These are phyloP conservation scores for Monoplex corrugatus DNA, from an alignment of 2,888 invertebrate genomes.

Conservation along the genomic window DNA sequence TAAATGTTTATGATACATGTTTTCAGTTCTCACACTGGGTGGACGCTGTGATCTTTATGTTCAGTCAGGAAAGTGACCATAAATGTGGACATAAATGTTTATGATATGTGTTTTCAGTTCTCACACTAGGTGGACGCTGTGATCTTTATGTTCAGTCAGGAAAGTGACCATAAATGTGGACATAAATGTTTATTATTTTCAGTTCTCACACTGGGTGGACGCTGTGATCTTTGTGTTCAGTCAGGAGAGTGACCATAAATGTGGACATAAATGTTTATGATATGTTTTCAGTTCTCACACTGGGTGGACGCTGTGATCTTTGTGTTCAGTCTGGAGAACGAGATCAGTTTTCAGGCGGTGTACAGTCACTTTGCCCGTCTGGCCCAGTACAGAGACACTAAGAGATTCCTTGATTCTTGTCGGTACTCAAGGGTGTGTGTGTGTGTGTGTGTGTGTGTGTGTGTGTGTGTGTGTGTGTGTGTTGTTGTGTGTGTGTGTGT, in stretches of 20 bases:
- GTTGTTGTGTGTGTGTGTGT: background rate
- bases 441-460: slow-evolving; percentile 8
- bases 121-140: too few species aligned
- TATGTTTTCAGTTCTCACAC: slow-evolving; percentile 92
- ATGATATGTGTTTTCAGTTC: too few species aligned
- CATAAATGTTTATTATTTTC: background rate
- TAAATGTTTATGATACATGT: too few species aligned
- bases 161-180: too few species aligned
- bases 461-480: background rate
- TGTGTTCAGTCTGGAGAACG: slow-evolving; percentile 98
- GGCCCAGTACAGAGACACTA: slow-evolving; percentile 91
- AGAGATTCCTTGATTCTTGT: slow-evolving; percentile 98
- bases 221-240: too few species aligned
- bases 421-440: slow-evolving; percentile 92
- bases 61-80: too few species aligned
- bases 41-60: too few species aligned
- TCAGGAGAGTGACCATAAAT: too few species aligned
- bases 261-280: too few species aligned
- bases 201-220: background rate
- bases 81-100: too few species aligned
- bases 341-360: slow-evolving; percentile 96
- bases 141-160: too few species aligned
- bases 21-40: too few species aligned
- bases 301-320: slow-evolving; percentile 96
- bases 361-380: slow-evolving; percentile 94